Base-by-base conservation (phyloP, 2,888 invertebrate species). In the Ectemnius lituratus region DNA sequence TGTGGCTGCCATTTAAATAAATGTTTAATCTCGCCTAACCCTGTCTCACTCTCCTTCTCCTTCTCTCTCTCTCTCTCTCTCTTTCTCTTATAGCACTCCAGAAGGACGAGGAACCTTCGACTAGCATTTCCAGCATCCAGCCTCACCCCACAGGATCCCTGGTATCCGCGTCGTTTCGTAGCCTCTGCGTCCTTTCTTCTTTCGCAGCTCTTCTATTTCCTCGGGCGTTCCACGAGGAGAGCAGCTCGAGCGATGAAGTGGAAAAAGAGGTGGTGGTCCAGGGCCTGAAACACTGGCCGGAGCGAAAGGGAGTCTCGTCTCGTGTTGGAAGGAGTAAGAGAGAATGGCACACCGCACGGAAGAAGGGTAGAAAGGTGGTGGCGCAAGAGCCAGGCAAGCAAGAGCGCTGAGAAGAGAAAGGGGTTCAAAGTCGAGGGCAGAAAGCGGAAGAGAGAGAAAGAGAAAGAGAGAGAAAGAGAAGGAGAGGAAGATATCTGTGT, bases 1-100 rank as follows among this genome's bases (percentile, higher is more conserved):
- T 87, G 84, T 85, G 86, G 85, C 87, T 86, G 87, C 89, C 89
- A 89, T 90, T 90, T 87, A 87, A 90, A 90, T 90, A 89, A 90
- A 90, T 90, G 89, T 90, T 90, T 90, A 90, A 90, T 90, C 90
- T 90, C 87, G 86, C 88, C 86, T 83, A 78, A 78, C 80, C 63
- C 64, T 60, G 45, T 52, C 72, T 71, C 77, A 69, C 72, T 75
- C 76, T 67, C 71, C 70, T 73, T 75, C 81, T 20, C 20, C 2
- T 2, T 20, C 2, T 23, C 23, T 23, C 3, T 23, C 23, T 20
- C 20, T 20, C 20, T 20, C 2, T 20, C 20, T 20, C 20, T 2
- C 20, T 20, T 20, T 20, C 20, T 20, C 23, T 23, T 23, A 3
- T 62, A 73, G 78, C 70, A 70, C 79, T 64, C 62, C 59, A 74